Base-by-base conservation (phyloP, 2,888 invertebrate genomes). In the Agrypnus murinus region DNA sequence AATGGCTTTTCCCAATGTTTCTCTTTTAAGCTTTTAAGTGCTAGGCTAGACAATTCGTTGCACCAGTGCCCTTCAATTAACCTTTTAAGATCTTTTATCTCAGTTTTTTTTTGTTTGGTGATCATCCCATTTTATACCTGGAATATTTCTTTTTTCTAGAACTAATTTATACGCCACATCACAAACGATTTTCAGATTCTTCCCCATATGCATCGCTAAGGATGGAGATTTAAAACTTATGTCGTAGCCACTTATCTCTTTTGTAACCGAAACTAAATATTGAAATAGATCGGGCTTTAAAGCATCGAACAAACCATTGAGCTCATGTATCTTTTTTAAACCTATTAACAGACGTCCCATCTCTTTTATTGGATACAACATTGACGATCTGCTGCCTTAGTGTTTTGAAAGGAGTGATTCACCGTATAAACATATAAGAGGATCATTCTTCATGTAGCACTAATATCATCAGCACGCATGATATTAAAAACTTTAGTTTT, bases 341-440 rank as follows among this genome's bases (percentile, higher is more conserved):
- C 50, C 50, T 31, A 71, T 70, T 55, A 69, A 32, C 10, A 74
- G 31, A 60, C 71, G 59, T 8, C 36, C 68, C 57, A 74, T 70
- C 70, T 74, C 74, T 72, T 64, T 69, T 73, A 57, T 71, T 74
- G 0, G 73, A 73, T 31, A 71, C 57, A 10, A 65, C 65, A 57
- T 62, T 73, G 7, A 57, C 50, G 32, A 73, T 71, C 45, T 73
- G 71, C 19, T 69, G 73, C 46, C 75, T 67, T 75, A 71, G 38
- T 75, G 75, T 68, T 75, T 75, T 38, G 34, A 45, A 38, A 74
- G 43, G 14, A 67, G 36, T 8, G 40, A 10, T 71, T 74, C 74
- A 6, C 73, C 73, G 32, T 71, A 74, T 9, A 71, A 34, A 53
- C 74, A 74, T 38, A 74, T 74, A 31, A 71, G 46, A 12, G 69